Evolutionary conservation across 2,113 vertebrate species (phyloP).

Genomic region (Ageneiosus marmoratus): DNA sequence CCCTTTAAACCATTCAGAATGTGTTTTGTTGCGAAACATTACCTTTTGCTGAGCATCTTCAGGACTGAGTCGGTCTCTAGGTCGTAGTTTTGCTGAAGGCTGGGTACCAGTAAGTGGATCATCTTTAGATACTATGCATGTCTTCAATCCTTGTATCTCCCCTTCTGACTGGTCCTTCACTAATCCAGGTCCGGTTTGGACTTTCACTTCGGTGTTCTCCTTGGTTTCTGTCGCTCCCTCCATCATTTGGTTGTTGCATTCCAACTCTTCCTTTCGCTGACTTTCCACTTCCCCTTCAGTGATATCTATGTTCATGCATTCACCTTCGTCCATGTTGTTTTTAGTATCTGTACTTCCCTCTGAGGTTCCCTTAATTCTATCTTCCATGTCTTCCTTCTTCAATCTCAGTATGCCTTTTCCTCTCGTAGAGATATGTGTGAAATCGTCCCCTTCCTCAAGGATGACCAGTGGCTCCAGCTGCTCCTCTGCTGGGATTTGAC

Average conservation of each 20-base stretch:
- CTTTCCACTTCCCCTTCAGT: background rate
- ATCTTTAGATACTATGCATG: constrained; percentile 26
- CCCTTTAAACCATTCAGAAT: too few species aligned
- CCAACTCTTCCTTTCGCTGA: constrained; percentile 1
- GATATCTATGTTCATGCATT: background rate
- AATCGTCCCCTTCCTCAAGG: constrained; percentile 64
- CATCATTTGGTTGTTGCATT: background rate
- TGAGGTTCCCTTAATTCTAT: constrained; percentile 6
- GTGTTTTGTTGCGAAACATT: background rate
- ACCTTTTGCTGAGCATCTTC: constrained; percentile 41
- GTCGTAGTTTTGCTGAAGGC: constrained; percentile 55
- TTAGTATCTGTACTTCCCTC: constrained; percentile 10
- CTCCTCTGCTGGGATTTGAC: constrained; percentile 58
- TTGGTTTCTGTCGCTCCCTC: background rate
- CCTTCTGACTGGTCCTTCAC: background rate
- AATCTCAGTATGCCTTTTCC: constrained; percentile 7
- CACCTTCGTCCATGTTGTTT: background rate
- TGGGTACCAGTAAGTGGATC: constrained; percentile 36
- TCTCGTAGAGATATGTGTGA: constrained; percentile 29
- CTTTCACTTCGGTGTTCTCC: background rate
- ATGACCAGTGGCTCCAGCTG: constrained; percentile 64
- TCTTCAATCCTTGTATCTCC: background rate
- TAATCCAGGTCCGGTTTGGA: background rate
- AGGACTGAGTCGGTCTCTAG: constrained; percentile 43
- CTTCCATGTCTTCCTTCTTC: constrained; percentile 30